Base-by-base conservation (phyloP, 1,140 invertebrate species). In the Drosophila sulfurigaster region DNA sequence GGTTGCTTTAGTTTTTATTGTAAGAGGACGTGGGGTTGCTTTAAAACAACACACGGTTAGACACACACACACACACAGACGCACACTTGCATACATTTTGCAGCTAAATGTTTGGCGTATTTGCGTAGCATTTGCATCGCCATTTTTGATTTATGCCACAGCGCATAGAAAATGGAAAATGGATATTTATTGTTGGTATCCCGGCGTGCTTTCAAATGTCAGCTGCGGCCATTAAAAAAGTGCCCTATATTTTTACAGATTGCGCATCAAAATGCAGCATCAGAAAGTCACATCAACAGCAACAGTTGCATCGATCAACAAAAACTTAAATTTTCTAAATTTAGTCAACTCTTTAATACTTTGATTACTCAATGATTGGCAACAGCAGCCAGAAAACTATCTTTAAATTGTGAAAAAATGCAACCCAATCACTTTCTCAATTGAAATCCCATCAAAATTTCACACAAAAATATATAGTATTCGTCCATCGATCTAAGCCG, bases 71-170 rank as follows among this genome's bases (percentile, higher is more conserved):
- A 46, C 38, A 56, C 13, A 63, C n/a, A 58, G 16, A 16, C 20
- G 32, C 79, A 77, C 70, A 65, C 78, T 81, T 75, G 35, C 20
- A 25, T 3, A 25, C 20, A 25, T 0, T 4, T 3, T 25, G 20
- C 59, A 51, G 76, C 68, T 70, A 86, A 87, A 87, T 83, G 83
- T 77, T 78, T 83, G 85, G 70, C 78, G 75, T 83, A 89, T 88
- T 88, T 79, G 73, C 73, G 78, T 82, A 75, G 68, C 81, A 88
- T 88, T 88, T 88, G 77, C 74, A 82, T 83, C 69, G 78, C 85
- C 83, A 89, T 89, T 88, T 88, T 88, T 88, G 83, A 88, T 88
- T 89, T 88, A 88, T 88, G 76, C 67, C 60, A 69, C 49, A 73
- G 68, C 66, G 65, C 60, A 76, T 35, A 52, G 64, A 60, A 88